Percentiles rank a stretch among this genome's conserved stretches.
Conservation (phyloP, 1,140 invertebrate species). For the Micrasema minimum region DNA sequence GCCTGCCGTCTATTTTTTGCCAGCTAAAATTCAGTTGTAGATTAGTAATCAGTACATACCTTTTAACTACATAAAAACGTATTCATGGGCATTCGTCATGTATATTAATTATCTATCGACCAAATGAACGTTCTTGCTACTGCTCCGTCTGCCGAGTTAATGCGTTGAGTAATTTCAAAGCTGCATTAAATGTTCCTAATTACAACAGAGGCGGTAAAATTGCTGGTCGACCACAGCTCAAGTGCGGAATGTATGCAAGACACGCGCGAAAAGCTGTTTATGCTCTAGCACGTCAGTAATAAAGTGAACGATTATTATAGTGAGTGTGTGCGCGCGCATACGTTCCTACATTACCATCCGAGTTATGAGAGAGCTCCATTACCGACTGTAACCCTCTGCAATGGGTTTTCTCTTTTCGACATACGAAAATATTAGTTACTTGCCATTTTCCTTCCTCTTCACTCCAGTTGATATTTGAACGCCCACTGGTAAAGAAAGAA, state of each 20-base stretch:
- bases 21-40: no score
- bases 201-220: no score
- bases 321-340: slow-evolving; percentile 48
- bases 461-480: slow-evolving; percentile 15
- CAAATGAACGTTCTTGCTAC: no score
- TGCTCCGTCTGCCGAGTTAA: no score
- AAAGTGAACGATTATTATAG: slow-evolving; percentile 44
- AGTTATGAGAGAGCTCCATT: slow-evolving; percentile 26
- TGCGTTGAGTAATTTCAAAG: no score
- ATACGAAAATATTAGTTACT: slow-evolving; percentile 14
- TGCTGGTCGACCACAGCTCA: no score
- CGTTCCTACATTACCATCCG: slow-evolving; percentile 42
- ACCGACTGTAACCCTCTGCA: slow-evolving; percentile 18
- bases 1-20: neutral
- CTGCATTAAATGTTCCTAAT: no score
- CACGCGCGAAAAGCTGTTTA: slow-evolving; percentile 22
- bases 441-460: slow-evolving; percentile 31
- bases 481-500: slow-evolving; percentile 27
- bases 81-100: no score
- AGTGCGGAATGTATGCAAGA: slow-evolving; percentile 7
- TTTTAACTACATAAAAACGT: no score
- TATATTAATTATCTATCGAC: no score
- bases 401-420: slow-evolving; percentile 33
- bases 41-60: no score
- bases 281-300: slow-evolving; percentile 37